A percentile compares a stretch with the other conserved stretches of the same genome.
Evolutionary conservation across 2,113 vertebrate genomes (phyloP).

Genomic region (Meleagris gallopavo): DNA sequence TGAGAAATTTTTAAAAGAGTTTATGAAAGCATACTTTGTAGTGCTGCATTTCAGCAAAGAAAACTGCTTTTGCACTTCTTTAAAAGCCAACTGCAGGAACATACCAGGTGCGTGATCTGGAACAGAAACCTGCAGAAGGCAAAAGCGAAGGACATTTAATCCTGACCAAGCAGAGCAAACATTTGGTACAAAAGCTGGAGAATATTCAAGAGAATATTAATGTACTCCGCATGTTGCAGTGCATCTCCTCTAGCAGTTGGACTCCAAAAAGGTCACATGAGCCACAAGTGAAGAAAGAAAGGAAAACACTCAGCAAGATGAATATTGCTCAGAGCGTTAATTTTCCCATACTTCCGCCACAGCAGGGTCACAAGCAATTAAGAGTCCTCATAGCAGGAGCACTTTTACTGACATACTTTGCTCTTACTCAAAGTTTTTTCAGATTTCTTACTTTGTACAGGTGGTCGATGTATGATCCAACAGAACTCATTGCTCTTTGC

Average conservation of each 20-base stretch:
- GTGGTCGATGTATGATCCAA: neutral
- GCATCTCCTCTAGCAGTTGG: slow-evolving; percentile 51
- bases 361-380: slow-evolving; percentile 63
- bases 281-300: slow-evolving; percentile 22
- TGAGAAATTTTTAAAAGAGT: neutral
- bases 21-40: neutral
- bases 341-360: slow-evolving; percentile 38
- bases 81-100: neutral
- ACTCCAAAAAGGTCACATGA: slow-evolving; percentile 50
- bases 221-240: slow-evolving; percentile 40
- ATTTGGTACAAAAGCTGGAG: slow-evolving; percentile 58
- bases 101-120: slow-evolving; percentile 21
- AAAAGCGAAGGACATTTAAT: slow-evolving; percentile 52
- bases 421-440: neutral
- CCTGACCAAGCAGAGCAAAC: slow-evolving; percentile 67
- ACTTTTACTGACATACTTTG: slow-evolving; percentile 14
- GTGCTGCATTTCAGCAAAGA: neutral
- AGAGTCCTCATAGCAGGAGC: neutral
- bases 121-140: slow-evolving; percentile 30
- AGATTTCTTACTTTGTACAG: neutral
- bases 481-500: neutral
- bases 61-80: neutral
- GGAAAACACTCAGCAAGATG: slow-evolving; percentile 49
- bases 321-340: slow-evolving; percentile 61
- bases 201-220: slow-evolving; percentile 57